Conservation (phyloP, 2,888 invertebrate genomes). For the Tineola bisselliella region DNA sequence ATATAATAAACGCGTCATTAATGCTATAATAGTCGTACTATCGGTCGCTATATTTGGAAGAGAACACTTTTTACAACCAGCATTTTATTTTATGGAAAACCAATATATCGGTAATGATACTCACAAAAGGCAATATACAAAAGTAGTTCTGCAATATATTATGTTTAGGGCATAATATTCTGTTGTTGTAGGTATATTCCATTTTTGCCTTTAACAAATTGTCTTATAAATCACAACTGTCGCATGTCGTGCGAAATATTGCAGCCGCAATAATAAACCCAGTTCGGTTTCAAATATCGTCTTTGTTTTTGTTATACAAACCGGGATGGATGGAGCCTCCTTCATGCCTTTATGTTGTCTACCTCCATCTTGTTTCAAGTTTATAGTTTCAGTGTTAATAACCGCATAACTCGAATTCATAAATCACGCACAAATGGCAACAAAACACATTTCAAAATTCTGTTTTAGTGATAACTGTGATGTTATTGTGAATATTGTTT, state of each 20-base stretch:
- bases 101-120: constrained; percentile 14
- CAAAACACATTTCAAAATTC: not conserved
- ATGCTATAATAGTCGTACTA: too few relatives aligned
- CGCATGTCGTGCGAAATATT: constrained; percentile 15
- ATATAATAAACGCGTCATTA: too few relatives aligned
- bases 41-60: too few relatives aligned
- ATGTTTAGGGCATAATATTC: not conserved
- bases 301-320: constrained; percentile 5
- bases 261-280: constrained; percentile 6
- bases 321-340: not conserved
- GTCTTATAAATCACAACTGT: constrained; percentile 18
- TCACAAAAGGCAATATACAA: not conserved
- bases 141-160: not conserved
- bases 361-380: not conserved
- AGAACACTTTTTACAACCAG: not conserved
- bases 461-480: not conserved
- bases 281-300: constrained; percentile 14
- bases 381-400: not conserved
- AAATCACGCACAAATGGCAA: not conserved
- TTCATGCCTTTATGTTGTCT: not conserved
- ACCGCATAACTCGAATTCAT: not conserved
- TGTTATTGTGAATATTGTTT: too few relatives aligned
- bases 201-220: constrained; percentile 16
- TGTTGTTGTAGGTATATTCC: not conserved
- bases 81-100: constrained; percentile 16